Conservation (phyloP, 2,797 vertebrate species). For the Amazona ochrocephala region DNA sequence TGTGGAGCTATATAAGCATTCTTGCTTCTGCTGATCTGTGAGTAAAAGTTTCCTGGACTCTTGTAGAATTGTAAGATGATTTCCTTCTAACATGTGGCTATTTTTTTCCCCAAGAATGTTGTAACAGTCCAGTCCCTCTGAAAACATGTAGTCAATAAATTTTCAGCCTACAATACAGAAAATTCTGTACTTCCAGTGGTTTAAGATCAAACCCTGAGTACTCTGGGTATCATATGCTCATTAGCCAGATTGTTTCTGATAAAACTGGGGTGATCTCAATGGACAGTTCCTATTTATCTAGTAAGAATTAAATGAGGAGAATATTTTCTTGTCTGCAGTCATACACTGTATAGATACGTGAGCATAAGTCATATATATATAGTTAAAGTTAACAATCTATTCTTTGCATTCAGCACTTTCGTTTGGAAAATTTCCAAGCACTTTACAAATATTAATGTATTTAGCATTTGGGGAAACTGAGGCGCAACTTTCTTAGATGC, state of each 20-base stretch:
- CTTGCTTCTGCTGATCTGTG: background rate
- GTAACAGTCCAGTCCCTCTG: background rate
- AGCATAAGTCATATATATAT: background rate
- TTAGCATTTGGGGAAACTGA: slow-evolving; percentile 1
- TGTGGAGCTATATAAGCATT: background rate
- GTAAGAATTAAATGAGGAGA: background rate
- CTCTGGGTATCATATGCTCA: background rate
- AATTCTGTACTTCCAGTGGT: background rate
- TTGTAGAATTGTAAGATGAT: background rate
- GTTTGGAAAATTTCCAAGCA: background rate
- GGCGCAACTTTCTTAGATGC: background rate
- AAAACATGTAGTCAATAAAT: background rate
- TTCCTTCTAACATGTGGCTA: background rate
- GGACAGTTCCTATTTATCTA: background rate
- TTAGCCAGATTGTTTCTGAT: background rate
- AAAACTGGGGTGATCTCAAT: background rate
- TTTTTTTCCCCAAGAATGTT: background rate
- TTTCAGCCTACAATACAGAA: background rate
- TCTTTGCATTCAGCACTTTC: background rate
- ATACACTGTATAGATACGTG: background rate
- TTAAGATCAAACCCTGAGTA: background rate
- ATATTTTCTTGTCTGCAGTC: background rate
- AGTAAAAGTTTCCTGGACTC: background rate
- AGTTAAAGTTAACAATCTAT: background rate
- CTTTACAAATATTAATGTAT: background rate